Conservation (phyloP, 2,113 vertebrate genomes). For the Ailuropoda melanoleuca region DNA sequence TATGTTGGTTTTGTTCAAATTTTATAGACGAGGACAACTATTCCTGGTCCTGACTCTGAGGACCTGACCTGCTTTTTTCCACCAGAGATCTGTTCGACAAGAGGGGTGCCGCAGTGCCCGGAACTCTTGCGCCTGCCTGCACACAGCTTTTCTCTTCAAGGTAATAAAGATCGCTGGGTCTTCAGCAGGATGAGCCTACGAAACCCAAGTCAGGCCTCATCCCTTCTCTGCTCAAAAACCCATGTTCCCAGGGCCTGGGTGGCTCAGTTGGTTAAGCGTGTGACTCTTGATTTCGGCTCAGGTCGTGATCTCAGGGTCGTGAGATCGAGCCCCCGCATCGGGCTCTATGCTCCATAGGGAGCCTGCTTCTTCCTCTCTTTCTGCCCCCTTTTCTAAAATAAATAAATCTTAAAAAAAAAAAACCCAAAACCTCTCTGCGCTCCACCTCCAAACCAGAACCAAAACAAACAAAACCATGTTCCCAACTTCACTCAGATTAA, state of each 20-base stretch:
- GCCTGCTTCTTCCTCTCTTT: neutral
- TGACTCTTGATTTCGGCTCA: neutral
- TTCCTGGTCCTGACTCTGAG: neutral
- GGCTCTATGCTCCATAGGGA: neutral
- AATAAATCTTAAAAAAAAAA: neutral
- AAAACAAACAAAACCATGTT: neutral
- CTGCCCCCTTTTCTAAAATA: neutral
- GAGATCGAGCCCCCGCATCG: neutral
- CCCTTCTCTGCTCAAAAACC: neutral
- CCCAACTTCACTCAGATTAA: neutral
- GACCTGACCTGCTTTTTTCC: neutral
- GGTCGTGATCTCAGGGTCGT: neutral
- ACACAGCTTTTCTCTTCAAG: neutral
- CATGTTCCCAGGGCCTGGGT: neutral
- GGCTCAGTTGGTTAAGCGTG: neutral
- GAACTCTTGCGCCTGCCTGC: neutral
- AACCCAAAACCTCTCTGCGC: neutral
- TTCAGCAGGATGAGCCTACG: neutral
- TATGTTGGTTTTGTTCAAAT: neutral
- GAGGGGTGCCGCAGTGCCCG: neutral
- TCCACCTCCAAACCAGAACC: neutral
- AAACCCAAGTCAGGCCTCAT: neutral
- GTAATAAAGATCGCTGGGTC: neutral
- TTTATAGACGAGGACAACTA: neutral
- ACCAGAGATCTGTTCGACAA: neutral